Evolutionary conservation across 2,797 vertebrate genomes (phyloP), one percentile per base, ranked within the genome.

Genomic region (Tokudaia muenninki): DNA sequence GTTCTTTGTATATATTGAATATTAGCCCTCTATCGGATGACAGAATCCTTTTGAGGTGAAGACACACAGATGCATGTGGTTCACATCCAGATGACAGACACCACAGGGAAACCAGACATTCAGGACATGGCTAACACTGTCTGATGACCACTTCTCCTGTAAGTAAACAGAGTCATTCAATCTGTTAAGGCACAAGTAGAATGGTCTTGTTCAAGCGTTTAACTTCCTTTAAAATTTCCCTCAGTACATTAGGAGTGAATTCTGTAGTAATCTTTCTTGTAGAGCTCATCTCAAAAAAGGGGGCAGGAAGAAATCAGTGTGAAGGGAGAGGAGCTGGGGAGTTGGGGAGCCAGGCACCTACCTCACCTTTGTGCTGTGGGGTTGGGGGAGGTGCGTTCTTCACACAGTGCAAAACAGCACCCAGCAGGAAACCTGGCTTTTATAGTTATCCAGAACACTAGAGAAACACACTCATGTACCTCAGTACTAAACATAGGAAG

Each of bases 121-220:
- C 88, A 96, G 87, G 78, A 81, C 55, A 65, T 97, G 96, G 80
- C 96, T 87, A 84, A 84, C 47, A 83, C 79, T 96, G 94, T 92
- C 87, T 95, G 89, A 97, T 96, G 97, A 96, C 97, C 72, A 96
- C 97, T 97, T 97, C 65, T 97, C 98, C 95, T 95, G 88, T 96
- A 94, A 95, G 92, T 93, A 95, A 97, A 98, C 90, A 92, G 97
- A 98, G 97, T 96, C 98, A 97, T 89, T 50, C 80, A 3, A 94
- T 96, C 98, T 95, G 41, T 97, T 95, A 95, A 98, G 97, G 92
- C 96, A 95, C 88, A 93, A 93, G 95, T 97, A 94, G 93, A 97
- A 95, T 93, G 87, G 96, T 90, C 52, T 96, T 55, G 78, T 97
- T 96, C 95, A 95, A 92, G 77, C 94, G 93, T 65, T 72, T 92